phyloP scores from a whole-genome alignment of 1,140 invertebrate genomes.

The Trichoplusia ni region DNA sequence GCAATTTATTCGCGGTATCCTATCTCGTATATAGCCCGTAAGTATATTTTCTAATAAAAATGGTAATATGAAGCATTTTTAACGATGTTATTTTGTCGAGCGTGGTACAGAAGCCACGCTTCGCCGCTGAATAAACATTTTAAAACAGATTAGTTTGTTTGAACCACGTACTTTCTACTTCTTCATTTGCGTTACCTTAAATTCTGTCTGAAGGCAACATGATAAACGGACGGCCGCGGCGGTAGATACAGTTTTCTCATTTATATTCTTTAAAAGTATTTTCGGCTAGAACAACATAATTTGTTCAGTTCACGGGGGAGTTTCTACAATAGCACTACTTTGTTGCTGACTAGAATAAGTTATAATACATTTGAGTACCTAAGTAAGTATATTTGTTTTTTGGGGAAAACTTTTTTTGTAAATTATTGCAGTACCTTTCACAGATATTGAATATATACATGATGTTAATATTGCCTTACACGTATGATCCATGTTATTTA shows the following conservation, averaged over 20 bases:
- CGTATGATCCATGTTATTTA: too few relatives aligned
- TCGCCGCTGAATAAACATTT: conserved; percentile 27
- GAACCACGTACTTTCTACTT: conserved; percentile 7
- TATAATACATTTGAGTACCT: too few relatives aligned
- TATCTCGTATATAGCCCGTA: conserved; percentile 38
- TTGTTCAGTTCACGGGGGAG: conserved; percentile 10
- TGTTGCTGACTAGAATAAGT: background rate
- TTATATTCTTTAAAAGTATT: conserved; percentile 19
- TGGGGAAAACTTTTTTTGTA: too few relatives aligned
- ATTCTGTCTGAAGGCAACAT: conserved; percentile 19
- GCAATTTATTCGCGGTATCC: conserved; percentile 56
- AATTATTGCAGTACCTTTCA: too few relatives aligned
- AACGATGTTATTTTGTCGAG: conserved; percentile 17
- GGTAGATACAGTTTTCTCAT: conserved; percentile 16
- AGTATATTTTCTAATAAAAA: conserved; percentile 73
- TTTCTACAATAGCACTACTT: conserved; percentile 1
- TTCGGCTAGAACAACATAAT: conserved; percentile 18
- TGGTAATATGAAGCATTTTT: conserved; percentile 57
- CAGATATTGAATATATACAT: too few relatives aligned
- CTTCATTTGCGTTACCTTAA: conserved; percentile 17
- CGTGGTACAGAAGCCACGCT: background rate
- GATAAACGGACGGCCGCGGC: conserved; percentile 5
- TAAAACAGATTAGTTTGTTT: conserved; percentile 21
- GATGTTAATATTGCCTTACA: too few relatives aligned
- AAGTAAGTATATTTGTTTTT: too few relatives aligned